Evolutionary conservation across 2,113 vertebrate genomes (phyloP).

Genomic region (Lathamus discolor): DNA sequence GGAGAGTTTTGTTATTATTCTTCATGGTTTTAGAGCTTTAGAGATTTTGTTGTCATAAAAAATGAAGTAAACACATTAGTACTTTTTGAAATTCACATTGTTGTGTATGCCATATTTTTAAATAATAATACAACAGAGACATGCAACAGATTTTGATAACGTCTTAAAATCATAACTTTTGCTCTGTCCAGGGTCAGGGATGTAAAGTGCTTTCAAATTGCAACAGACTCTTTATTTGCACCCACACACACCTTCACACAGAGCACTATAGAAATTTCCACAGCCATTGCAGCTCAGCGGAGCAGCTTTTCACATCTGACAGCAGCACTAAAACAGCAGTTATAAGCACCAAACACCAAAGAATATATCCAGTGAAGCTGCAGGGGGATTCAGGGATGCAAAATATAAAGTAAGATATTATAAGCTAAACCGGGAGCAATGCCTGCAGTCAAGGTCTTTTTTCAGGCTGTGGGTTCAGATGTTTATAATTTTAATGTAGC

Average conservation of each 20-base stretch:
- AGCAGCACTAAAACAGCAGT: neutral
- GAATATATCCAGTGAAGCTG: neutral
- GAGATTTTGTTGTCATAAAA: constrained; percentile 14
- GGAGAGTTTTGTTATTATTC: neutral
- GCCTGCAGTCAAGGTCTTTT: neutral
- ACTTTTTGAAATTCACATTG: neutral
- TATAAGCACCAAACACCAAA: neutral
- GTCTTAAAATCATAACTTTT: neutral
- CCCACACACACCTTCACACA: neutral
- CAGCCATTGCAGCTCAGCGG: neutral
- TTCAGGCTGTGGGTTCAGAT: neutral
- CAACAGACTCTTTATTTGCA: neutral
- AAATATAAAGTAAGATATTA: neutral
- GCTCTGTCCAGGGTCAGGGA: neutral
- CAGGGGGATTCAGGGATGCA: neutral
- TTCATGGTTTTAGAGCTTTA: neutral
- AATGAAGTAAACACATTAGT: neutral
- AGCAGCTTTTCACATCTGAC: neutral
- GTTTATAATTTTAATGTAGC: neutral
- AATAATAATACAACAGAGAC: neutral
- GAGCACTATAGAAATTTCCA: neutral
- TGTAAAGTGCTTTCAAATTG: neutral
- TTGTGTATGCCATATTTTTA: neutral
- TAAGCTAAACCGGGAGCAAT: neutral
- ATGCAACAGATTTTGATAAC: neutral